A percentile compares a stretch with the other conserved stretches of the same genome.
phyloP scores from a whole-genome alignment of 2,888 invertebrate genomes.

The Hirtodrosophila confusa region DNA sequence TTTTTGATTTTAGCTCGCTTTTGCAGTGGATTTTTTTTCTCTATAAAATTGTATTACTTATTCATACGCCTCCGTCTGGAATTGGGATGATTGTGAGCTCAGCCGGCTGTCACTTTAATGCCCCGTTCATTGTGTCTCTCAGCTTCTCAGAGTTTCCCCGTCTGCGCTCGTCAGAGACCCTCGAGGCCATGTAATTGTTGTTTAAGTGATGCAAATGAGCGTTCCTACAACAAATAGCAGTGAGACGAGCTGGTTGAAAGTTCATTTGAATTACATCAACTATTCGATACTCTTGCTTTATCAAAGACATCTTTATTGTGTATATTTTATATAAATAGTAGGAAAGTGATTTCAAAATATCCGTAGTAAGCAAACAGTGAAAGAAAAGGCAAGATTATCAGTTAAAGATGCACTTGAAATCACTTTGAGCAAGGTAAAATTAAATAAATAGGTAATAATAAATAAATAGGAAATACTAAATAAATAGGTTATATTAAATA shows the following conservation, averaged over 20 bases:
- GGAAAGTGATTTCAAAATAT: no score
- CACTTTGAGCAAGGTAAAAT: no score
- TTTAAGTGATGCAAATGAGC: constrained; percentile 74
- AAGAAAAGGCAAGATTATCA: no score
- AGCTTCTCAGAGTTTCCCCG: constrained; percentile 17
- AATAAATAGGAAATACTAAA: no score
- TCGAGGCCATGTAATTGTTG: constrained; percentile 67
- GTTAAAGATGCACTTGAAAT: no score
- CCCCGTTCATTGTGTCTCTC: constrained; percentile 57
- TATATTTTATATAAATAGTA: no score
- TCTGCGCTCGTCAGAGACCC: constrained; percentile 23
- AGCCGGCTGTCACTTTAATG: constrained; percentile 58
- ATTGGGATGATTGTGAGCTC: constrained; percentile 17
- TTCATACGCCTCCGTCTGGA: constrained; percentile 42
- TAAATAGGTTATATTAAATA: no score
- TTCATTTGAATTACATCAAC: neutral
- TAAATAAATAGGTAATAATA: no score
- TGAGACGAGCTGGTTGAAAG: constrained; percentile 6
- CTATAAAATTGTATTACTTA: constrained; percentile 48
- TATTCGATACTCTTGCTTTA: constrained; percentile 15
- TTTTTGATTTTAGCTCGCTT: constrained; percentile 51
- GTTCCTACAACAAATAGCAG: constrained; percentile 40
- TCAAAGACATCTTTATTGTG: neutral
- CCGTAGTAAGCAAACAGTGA: no score
- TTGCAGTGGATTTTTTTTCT: constrained; percentile 8